These are phyloP conservation scores for Oophaga pumilio DNA, from an alignment of 2,113 vertebrate species.

Conservation along the genomic window DNA sequence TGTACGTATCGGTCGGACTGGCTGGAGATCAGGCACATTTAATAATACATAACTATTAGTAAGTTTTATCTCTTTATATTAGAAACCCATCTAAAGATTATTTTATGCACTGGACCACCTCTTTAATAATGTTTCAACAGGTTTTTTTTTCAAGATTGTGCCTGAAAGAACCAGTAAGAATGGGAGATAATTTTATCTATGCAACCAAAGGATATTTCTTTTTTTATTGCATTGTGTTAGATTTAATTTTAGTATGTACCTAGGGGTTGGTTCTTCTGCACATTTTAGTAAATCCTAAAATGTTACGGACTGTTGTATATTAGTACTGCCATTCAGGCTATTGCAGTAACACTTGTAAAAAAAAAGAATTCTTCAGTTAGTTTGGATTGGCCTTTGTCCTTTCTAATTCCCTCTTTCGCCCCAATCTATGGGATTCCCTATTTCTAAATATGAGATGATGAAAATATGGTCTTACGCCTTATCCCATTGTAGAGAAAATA, in stretches of 20 bases:
- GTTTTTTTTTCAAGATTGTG: not conserved
- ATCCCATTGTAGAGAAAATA: not conserved
- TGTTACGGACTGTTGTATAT: not conserved
- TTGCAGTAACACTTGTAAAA: not conserved
- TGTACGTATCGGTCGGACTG: no score
- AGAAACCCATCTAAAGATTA: no score
- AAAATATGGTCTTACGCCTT: not conserved
- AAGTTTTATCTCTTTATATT: no score
- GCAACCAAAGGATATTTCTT: constrained; percentile 46
- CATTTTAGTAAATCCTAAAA: not conserved
- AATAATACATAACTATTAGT: no score
- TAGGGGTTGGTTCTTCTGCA: not conserved
- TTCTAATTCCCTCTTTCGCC: not conserved
- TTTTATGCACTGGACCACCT: no score
- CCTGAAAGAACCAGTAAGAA: constrained; percentile 14
- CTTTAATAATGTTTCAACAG: not conserved
- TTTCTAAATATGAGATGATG: not conserved
- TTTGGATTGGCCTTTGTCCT: not conserved
- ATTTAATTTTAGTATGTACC: not conserved
- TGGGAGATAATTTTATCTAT: constrained; percentile 43
- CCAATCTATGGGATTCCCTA: not conserved
- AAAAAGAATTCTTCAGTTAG: not conserved
- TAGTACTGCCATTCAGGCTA: not conserved
- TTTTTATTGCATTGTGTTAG: not conserved
- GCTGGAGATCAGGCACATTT: no score